These are phyloP conservation scores for Channa striata DNA, from an alignment of 2,797 vertebrate genomes.

Conservation along the genomic window DNA sequence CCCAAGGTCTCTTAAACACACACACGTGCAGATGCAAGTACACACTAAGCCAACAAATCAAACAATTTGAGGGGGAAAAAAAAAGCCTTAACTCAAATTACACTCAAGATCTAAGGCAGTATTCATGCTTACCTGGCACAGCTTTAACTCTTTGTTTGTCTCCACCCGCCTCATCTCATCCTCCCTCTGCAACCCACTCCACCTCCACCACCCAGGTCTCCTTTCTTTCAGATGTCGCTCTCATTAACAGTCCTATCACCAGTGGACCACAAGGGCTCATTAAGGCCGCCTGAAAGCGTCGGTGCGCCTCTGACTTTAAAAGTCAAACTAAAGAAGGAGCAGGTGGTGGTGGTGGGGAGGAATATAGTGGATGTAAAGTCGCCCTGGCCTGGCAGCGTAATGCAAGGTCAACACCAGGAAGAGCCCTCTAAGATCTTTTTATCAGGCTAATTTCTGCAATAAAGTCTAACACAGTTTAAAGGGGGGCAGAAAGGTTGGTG, in stretches of 20 bases:
- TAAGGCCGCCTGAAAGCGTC: slow-evolving; percentile 74
- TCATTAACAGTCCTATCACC: slow-evolving; percentile 82
- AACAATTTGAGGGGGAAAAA: slow-evolving; percentile 76
- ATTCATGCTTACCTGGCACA: slow-evolving; percentile 81
- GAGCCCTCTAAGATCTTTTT: slow-evolving; percentile 58
- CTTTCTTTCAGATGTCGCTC: slow-evolving; percentile 70
- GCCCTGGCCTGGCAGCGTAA: slow-evolving; percentile 66
- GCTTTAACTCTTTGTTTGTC: slow-evolving; percentile 40
- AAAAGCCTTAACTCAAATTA: slow-evolving; percentile 92
- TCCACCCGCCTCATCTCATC: slow-evolving; percentile 17
- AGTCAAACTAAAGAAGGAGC: slow-evolving; percentile 71
- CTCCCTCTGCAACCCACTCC: slow-evolving; percentile 27
- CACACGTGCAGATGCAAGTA: slow-evolving; percentile 7
- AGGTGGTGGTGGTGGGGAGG: slow-evolving; percentile 57
- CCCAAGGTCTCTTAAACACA: slow-evolving; percentile 84
- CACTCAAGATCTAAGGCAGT: slow-evolving; percentile 87
- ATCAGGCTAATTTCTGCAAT: slow-evolving; percentile 60
- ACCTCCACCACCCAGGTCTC: slow-evolving; percentile 31
- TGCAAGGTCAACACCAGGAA: slow-evolving; percentile 69
- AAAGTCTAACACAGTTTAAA: slow-evolving; percentile 53
- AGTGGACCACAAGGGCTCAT: slow-evolving; percentile 73
- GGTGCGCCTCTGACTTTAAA: slow-evolving; percentile 72
- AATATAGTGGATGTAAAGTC: slow-evolving; percentile 62
- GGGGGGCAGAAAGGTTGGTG: slow-evolving; percentile 33
- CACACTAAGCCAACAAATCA: slow-evolving; percentile 33